Conservation (phyloP, 2,888 invertebrate genomes). For the Ophion slaviceki region DNA sequence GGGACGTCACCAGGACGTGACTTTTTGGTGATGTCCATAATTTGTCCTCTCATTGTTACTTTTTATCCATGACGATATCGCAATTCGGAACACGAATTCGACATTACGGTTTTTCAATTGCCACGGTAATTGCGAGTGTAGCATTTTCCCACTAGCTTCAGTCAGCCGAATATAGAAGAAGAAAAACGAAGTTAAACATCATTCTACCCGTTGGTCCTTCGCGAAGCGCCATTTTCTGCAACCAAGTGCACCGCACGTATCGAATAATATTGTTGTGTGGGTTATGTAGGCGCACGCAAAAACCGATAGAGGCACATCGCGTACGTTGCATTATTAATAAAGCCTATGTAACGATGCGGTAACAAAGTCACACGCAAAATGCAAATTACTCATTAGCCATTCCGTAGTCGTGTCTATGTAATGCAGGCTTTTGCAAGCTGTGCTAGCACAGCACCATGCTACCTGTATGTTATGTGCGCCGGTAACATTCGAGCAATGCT, state of each 20-base stretch:
- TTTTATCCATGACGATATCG: constrained; percentile 15
- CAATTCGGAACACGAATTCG: constrained; percentile 53
- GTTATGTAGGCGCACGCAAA: constrained; percentile 27
- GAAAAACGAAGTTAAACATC: constrained; percentile 13
- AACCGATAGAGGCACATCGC: constrained; percentile 62
- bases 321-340: constrained; percentile 79
- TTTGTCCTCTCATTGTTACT: not conserved
- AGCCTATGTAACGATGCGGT: constrained; percentile 73
- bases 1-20: constrained; percentile 29
- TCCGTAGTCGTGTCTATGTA: constrained; percentile 60
- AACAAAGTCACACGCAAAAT: constrained; percentile 80
- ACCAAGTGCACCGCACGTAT: not conserved
- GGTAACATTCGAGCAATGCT: constrained; percentile 46
- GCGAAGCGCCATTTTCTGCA: constrained; percentile 5
- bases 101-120: constrained; percentile 55
- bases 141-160: constrained; percentile 7
- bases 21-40: constrained; percentile 23
- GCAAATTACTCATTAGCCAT: constrained; percentile 75
- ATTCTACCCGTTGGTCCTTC: constrained; percentile 7
- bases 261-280: not conserved
- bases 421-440: constrained; percentile 54
- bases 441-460: constrained; percentile 21
- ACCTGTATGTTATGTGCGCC: constrained; percentile 10
- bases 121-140: constrained; percentile 27
- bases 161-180: constrained; percentile 12